These are phyloP conservation scores for Elysia crispata DNA, from an alignment of 2,888 invertebrate species.

Conservation along the genomic window DNA sequence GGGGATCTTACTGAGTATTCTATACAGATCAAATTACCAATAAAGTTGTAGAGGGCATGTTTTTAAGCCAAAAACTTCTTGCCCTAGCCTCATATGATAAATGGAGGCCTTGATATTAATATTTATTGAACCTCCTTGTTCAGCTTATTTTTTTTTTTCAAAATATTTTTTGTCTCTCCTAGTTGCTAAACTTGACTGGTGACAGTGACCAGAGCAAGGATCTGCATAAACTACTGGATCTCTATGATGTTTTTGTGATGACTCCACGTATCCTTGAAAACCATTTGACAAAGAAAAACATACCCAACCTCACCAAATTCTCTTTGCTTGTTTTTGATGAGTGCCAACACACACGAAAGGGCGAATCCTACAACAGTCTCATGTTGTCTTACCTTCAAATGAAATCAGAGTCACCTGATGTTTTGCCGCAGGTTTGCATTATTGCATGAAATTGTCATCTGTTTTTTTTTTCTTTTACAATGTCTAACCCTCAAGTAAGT, in stretches of 20 bases:
- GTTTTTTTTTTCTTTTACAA: too few species aligned
- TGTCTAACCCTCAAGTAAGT: too few species aligned
- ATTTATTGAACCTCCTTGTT: too few species aligned
- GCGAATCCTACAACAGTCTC: constrained; percentile 60
- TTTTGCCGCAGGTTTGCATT: constrained; percentile 36
- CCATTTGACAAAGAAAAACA: constrained; percentile 52
- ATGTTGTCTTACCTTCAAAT: constrained; percentile 53
- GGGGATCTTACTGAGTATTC: too few species aligned
- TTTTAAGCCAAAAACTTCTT: too few species aligned
- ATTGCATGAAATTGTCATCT: too few species aligned
- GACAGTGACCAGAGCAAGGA: constrained; percentile 51
- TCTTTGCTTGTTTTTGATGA: constrained; percentile 60
- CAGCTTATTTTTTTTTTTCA: too few species aligned
- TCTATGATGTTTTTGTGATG: constrained; percentile 64
- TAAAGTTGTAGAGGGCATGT: too few species aligned
- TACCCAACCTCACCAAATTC: constrained; percentile 45
- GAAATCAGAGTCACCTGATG: constrained; percentile 15
- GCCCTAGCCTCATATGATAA: too few species aligned
- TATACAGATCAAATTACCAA: too few species aligned
- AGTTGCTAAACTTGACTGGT: constrained; percentile 49
- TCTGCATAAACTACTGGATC: constrained; percentile 49
- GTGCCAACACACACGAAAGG: constrained; percentile 61
- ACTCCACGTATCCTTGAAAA: constrained; percentile 73
- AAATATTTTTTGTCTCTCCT: too few species aligned
- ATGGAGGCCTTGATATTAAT: too few species aligned